Percentiles rank a stretch among this genome's conserved stretches.
Conservation (phyloP, 2,113 vertebrate genomes). For the Mugil cephalus region DNA sequence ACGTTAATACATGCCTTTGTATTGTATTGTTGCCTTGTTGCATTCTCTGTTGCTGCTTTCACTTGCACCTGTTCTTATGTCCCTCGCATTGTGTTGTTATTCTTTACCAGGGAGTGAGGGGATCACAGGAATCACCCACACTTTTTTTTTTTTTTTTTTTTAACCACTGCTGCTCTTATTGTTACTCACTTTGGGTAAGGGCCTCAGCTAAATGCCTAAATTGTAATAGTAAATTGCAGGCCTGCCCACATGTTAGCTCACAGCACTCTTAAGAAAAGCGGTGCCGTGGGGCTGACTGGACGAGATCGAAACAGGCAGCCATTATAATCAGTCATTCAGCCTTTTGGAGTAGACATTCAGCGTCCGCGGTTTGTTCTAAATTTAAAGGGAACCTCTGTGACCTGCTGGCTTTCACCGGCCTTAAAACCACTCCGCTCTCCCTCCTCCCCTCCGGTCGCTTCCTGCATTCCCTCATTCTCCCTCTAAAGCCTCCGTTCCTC, state of each 20-base stretch:
- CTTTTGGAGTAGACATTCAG: conserved; percentile 76
- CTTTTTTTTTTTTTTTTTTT: conserved; percentile 15
- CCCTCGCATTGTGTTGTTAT: conserved; percentile 28
- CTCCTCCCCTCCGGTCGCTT: conserved; percentile 34
- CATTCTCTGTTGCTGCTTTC: conserved; percentile 5
- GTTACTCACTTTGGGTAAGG: conserved; percentile 62
- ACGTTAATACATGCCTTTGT: conserved; percentile 14
- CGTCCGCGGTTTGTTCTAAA: conserved; percentile 77
- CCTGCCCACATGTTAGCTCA: conserved; percentile 75
- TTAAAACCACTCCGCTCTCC: conserved; percentile 53
- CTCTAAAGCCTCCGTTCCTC: conserved; percentile 14
- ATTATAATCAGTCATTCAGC: conserved; percentile 81
- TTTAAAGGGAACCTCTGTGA: conserved; percentile 83
- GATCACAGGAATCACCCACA: conserved; percentile 65
- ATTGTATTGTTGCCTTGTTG: conserved; percentile 24
- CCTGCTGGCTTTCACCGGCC: conserved; percentile 77
- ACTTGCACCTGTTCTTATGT: conserved; percentile 54
- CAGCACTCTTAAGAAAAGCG: conserved; percentile 65
- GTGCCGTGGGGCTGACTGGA: conserved; percentile 65
- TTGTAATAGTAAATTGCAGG: conserved; percentile 74
- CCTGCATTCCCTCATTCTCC: conserved; percentile 46
- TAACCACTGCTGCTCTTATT: conserved; percentile 56
- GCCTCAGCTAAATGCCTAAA: conserved; percentile 73
- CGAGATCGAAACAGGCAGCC: conserved; percentile 80
- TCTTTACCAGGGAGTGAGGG: conserved; percentile 38